Evolutionary conservation across 2,113 vertebrate species (phyloP), one percentile per base, ranked within the genome.

Genomic region (Urocolius indicus): DNA sequence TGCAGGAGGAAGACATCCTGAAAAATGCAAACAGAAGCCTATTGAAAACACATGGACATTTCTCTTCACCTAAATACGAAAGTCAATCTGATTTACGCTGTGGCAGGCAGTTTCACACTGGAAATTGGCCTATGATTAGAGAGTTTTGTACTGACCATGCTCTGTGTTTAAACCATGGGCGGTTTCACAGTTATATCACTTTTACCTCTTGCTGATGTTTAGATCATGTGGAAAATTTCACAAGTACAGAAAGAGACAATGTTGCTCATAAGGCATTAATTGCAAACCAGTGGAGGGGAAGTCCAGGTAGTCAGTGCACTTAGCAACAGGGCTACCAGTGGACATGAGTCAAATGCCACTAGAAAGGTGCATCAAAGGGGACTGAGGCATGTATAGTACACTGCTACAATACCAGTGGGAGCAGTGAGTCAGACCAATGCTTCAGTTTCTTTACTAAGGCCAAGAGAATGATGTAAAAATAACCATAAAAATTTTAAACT

Each of bases 401-500:
- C 41, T 21, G 4, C 16, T 46, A 10, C 24, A 34, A 29, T 16
- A 41, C 17, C 51, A 20, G 17, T 19, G 15, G 66, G 34, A 57
- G 16, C 10, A 63, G 36, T 63, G 29, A 66, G 38, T 79, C 24
- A 85, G 41, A 55, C 5, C 46, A 86, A 9, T 14, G 16, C 9
- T 59, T 74, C 34, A 41, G 21, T 22, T 41, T 11, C 10, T 88
- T 85, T 81, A 71, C 76, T 45, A 80, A 83, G 36, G 16, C 11
- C 1, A 0, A 88, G 22, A 75, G n/a, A 91, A 88, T 86, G 55
- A 78, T 10, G 24, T 29, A 61, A 68, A 88, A 80, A 71, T 27
- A 83, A 38, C 4, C n/a, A 90, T 63, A 27, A 90, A 52, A 65
- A 93, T 84, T 94, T 86, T 95, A 90, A 71, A 22, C 23, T 82